phyloP scores from a whole-genome alignment of 2,797 vertebrate species.

The Carduelis carduelis region DNA sequence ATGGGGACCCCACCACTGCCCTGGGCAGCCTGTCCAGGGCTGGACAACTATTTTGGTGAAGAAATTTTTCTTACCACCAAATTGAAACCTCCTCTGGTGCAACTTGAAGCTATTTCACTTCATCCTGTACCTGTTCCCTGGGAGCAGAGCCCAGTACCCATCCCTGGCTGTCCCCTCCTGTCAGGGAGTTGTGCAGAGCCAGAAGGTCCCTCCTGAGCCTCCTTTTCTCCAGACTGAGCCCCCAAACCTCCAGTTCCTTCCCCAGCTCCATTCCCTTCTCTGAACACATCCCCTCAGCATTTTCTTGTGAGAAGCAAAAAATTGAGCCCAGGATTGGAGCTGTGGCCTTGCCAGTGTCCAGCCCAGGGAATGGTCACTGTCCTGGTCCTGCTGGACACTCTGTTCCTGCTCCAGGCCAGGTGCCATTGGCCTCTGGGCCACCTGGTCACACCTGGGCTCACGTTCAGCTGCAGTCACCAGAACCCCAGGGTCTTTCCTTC shows the following conservation, averaged over 20 bases:
- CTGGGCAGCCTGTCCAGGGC: neutral
- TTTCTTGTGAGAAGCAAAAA: neutral
- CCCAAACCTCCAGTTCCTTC: too few relatives aligned
- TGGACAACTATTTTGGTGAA: neutral
- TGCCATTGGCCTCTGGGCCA: neutral
- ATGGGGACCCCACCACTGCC: neutral
- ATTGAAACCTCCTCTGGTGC: neutral
- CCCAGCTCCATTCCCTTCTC: accelerated
- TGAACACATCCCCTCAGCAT: neutral
- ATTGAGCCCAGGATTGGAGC: accelerated
- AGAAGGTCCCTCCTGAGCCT: accelerated
- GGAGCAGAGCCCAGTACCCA: accelerated
- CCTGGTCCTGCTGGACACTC: neutral
- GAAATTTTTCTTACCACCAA: accelerated
- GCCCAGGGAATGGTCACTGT: neutral
- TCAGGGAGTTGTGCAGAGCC: neutral
- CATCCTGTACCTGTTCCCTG: neutral
- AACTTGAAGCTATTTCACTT: neutral
- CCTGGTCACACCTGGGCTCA: neutral
- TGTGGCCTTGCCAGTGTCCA: neutral
- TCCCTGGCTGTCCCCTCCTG: accelerated
- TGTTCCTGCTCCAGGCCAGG: neutral
- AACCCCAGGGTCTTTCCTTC: neutral
- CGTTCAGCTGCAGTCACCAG: neutral
- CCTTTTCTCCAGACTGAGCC: neutral